These are phyloP conservation scores for Oceanodroma tethys DNA, from an alignment of 2,113 vertebrate species.

Conservation along the genomic window DNA sequence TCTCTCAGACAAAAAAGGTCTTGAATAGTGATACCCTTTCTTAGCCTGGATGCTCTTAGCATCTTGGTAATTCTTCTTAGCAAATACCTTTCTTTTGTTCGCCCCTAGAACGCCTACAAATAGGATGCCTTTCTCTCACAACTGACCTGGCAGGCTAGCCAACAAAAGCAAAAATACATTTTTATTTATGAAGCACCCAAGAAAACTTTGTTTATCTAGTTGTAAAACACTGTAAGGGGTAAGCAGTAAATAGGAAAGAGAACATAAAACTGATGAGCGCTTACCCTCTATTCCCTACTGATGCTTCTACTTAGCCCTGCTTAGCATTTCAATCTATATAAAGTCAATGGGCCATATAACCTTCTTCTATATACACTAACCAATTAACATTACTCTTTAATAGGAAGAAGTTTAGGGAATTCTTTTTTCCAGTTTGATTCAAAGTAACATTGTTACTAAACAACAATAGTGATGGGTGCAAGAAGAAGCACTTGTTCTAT, in stretches of 20 bases:
- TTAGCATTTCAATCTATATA: slow-evolving; percentile 77
- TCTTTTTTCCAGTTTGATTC: slow-evolving; percentile 47
- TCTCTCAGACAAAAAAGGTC: not conserved
- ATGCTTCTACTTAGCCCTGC: slow-evolving; percentile 67
- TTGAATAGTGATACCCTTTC: not conserved
- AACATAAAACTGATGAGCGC: slow-evolving; percentile 69
- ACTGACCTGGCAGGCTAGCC: not conserved
- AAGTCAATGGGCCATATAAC: slow-evolving; percentile 73
- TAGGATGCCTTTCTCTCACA: too few relatives aligned
- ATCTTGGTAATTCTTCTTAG: not conserved
- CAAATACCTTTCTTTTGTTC: not conserved
- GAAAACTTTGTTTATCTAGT: slow-evolving; percentile 25
- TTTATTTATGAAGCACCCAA: slow-evolving; percentile 37
- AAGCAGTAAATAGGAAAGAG: slow-evolving; percentile 69
- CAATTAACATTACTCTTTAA: slow-evolving; percentile 72
- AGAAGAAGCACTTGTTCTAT: not conserved
- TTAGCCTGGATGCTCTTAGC: not conserved
- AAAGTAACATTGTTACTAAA: slow-evolving; percentile 37
- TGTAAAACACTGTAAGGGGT: slow-evolving; percentile 67
- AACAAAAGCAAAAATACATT: slow-evolving; percentile 15
- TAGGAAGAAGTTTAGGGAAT: slow-evolving; percentile 63
- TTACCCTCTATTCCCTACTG: slow-evolving; percentile 62
- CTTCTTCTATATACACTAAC: slow-evolving; percentile 61
- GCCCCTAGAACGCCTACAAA: too few relatives aligned
- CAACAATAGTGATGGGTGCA: not conserved